Percentiles rank a stretch among this genome's conserved stretches.
Evolutionary conservation across 2,113 vertebrate genomes (phyloP).

Genomic region (Cariama cristata): DNA sequence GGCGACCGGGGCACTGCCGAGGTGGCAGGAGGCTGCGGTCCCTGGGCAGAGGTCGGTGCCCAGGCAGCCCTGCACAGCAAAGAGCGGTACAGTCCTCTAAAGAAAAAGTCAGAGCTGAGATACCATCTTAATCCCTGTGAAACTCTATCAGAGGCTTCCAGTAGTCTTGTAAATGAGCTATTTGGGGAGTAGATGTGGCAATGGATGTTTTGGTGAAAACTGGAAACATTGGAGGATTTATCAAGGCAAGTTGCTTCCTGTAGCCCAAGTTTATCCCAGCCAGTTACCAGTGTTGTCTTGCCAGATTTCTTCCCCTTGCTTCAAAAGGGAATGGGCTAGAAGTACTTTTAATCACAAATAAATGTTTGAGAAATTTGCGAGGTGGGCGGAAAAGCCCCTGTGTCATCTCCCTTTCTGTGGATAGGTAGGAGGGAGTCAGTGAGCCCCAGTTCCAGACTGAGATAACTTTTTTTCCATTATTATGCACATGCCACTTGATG

Average conservation of each 20-base stretch:
- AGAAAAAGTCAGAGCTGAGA: neutral
- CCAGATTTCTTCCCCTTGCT: neutral
- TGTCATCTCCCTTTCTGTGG: neutral
- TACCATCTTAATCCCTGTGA: neutral
- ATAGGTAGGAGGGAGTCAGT: too few species aligned
- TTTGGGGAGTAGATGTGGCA: neutral
- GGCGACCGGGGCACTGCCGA: rapidly evolving
- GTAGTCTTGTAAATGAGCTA: neutral
- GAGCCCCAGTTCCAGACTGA: neutral
- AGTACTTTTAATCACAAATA: constrained; percentile 11
- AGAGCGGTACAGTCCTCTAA: rapidly evolving
- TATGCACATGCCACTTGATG: neutral
- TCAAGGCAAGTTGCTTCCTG: neutral
- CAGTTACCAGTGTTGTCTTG: neutral
- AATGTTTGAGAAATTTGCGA: neutral
- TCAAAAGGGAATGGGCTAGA: neutral
- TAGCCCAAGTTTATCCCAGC: neutral
- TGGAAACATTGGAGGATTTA: neutral
- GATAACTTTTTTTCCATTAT: neutral
- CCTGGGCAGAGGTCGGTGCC: neutral
- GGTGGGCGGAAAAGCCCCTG: neutral
- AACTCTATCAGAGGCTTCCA: neutral
- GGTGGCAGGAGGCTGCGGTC: neutral
- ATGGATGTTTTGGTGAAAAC: neutral
- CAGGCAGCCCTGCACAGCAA: neutral